These are phyloP conservation scores for Gibbula magus DNA, from an alignment of 2,888 invertebrate species.

Conservation along the genomic window DNA sequence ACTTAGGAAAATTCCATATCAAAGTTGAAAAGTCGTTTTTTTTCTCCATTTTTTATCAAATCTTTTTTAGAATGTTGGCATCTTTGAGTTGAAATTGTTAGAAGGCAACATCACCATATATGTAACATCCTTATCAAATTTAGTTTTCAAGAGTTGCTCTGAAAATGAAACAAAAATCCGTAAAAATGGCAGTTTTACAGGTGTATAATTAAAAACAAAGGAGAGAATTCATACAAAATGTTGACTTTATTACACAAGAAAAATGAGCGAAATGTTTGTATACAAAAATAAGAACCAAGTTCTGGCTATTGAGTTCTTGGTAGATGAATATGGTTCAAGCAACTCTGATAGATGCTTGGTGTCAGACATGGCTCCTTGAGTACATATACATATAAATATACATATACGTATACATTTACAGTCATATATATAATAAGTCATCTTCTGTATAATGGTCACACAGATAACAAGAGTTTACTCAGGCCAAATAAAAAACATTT, in stretches of 20 bases:
- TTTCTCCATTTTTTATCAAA: too few relatives aligned
- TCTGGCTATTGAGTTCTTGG: slow-evolving; percentile 1
- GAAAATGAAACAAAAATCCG: too few relatives aligned
- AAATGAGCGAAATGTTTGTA: neutral
- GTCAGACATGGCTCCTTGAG: neutral
- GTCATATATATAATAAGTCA: neutral
- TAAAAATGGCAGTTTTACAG: neutral
- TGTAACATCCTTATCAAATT: too few relatives aligned
- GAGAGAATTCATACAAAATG: neutral
- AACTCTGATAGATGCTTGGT: too few relatives aligned
- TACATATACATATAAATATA: neutral
- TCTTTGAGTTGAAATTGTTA: too few relatives aligned
- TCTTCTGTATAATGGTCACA: neutral
- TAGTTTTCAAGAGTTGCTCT: too few relatives aligned
- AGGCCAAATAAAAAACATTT: too few relatives aligned
- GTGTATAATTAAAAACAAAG: neutral
- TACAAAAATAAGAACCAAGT: slow-evolving; percentile 6
- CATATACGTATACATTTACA: slow-evolving; percentile 20
- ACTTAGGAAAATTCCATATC: too few relatives aligned
- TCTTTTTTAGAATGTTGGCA: too few relatives aligned
- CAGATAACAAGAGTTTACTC: too few relatives aligned
- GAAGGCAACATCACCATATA: too few relatives aligned
- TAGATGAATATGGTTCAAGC: neutral
- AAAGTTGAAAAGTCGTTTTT: too few relatives aligned
- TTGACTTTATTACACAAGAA: neutral